Base-by-base conservation (phyloP, 2,113 vertebrate species). In the Platichthys stellatus region DNA sequence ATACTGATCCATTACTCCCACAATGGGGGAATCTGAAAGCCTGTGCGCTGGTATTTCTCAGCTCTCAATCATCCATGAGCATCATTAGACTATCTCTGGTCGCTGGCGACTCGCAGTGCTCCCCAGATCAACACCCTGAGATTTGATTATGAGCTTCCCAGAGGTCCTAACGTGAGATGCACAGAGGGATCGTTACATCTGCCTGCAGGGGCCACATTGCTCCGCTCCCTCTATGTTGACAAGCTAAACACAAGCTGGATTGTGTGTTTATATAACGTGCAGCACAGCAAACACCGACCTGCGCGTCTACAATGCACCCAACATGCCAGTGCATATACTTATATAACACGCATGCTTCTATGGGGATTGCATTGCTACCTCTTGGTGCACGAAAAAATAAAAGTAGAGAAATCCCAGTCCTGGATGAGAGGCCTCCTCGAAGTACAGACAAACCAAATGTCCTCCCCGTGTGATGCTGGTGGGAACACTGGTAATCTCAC, bases 71-170 rank as follows among this genome's bases (percentile, higher is more conserved):
- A 45, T 31, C 31, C 20, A 64, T 28, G 0, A 59, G 78, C 54
- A 68, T 4, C 20, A 26, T 67, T 45, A 78, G 79, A 18, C 17
- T 28, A 68, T 74, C 64, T 57, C 5, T 1, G 9, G 15, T 68
- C 51, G 60, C 43, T 53, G 69, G 63, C 63, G 74, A 56, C 78
- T 79, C 86, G 77, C 91, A 85, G 80, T 86, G 63, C 9, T 74
- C 57, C 64, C 45, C 69, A 64, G 24, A 83, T 80, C 59, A 74
- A 70, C 80, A 86, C 72, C 83, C 89, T 89, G 89, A 89, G 84
- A 83, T 88, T 17, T 65, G 58, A 83, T 76, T 58, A 13, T 78
- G 8, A 20, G 31, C 28, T 57, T 78, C 51, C 89, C 86, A 81
- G 80, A 89, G 81, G 80, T 81, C 72, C 54, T 77, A 72, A 49